Evolutionary conservation across 2,888 invertebrate genomes (phyloP), one percentile per base, ranked within the genome.

Genomic region (Anthrax anthrax): DNA sequence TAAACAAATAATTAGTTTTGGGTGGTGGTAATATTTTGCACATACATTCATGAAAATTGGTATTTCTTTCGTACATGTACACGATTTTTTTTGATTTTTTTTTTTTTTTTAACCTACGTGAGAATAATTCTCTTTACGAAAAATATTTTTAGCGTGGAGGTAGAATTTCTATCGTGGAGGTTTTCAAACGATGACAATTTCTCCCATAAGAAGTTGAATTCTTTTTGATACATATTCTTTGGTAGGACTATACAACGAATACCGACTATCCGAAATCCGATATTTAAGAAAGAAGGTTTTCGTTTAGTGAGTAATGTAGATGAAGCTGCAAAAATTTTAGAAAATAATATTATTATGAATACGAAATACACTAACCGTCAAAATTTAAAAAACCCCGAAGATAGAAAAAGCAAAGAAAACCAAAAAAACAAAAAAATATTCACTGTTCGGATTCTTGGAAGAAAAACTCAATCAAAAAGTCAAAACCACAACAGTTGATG

Each of bases 251-350:
- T 43, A 27, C 18, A 37, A 3, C n/a, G 43, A 12, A 23, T 37
- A 6, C 27, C 37, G 14, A 43, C 37, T 17, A 42, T 37, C 13
- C 36, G 27, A 12, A 37, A 43, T 18, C 43, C 37, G 12, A 19
- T 14, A 2, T 37, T 43, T 19, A 43, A 43, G 36, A 43, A 43
- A 14, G 42, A 42, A 42, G 42, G 42, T 18, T 42, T 42, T 42
- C 19, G 36, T 8, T 14, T 18, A 18, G 4, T 17, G 36, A 12
- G 17, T 8, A 42, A 36, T 18, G 19, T 36, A n/a, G 36, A 42
- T 18, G 42, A 16, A 36, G 18, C 34, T 34, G 8, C 18, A 14
- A 34, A 36, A 36, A 16, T 42, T 9, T 16, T 42, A 12, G 36
- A 42, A 42, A 36, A 34, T 14, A 19, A 42, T 3, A 42, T 36